Percentiles rank a stretch among this genome's conserved stretches.
These are phyloP conservation scores for Cercopithecus neglectus DNA, from an alignment of 2,797 vertebrate species.

Conservation along the genomic window DNA sequence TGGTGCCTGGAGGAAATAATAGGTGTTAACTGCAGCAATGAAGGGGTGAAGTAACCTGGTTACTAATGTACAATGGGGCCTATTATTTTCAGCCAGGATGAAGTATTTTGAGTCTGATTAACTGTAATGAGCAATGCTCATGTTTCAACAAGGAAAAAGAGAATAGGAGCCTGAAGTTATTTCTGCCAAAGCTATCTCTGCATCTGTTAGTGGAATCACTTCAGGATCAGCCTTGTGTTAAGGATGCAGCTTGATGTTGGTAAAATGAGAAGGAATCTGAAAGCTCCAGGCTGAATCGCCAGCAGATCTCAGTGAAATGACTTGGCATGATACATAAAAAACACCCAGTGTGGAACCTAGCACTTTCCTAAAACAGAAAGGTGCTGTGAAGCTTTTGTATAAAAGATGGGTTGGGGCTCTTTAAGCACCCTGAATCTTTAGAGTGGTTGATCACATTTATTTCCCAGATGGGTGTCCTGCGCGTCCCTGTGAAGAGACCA, in stretches of 20 bases:
- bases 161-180: background rate
- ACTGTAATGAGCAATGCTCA: background rate
- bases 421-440: background rate
- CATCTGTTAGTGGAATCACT: background rate
- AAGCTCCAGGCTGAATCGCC: background rate
- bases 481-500: too few relatives aligned
- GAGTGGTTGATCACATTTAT: background rate
- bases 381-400: background rate
- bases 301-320: background rate
- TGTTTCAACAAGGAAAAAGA: background rate
- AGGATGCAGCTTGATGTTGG: background rate
- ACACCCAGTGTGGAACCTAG: background rate
- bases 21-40: background rate
- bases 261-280: background rate
- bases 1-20: background rate
- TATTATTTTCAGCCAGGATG: background rate
- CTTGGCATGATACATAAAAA: background rate
- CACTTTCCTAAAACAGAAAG: background rate
- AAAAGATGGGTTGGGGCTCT: background rate
- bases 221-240: background rate
- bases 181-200: background rate
- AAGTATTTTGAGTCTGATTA: background rate
- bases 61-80: background rate
- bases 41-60: background rate
- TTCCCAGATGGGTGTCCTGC: background rate